Evolutionary conservation across 64 coral and sea anemone genomes (phyloP).

Genomic region (Actinia tenebrosa): DNA sequence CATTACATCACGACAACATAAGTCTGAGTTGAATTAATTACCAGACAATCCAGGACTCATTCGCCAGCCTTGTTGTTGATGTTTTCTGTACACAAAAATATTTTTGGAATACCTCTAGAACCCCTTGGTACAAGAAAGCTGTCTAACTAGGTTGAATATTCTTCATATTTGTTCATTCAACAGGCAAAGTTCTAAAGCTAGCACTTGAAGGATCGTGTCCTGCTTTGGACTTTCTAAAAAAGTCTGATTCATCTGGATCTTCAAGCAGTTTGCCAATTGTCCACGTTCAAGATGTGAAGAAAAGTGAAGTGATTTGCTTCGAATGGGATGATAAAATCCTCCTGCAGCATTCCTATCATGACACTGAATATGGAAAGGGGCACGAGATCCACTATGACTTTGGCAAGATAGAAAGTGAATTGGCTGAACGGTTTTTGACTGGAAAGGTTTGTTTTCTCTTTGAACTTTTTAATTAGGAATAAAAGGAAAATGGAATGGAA

Average conservation of each 20-base stretch:
- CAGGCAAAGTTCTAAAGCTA: slow-evolving; percentile 43
- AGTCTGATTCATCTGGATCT: slow-evolving; percentile 18
- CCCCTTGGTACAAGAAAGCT: no score
- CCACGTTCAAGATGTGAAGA: slow-evolving; percentile 55
- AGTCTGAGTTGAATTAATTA: no score
- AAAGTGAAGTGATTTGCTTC: slow-evolving; percentile 64
- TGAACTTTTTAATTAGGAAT: background rate
- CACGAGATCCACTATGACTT: slow-evolving; percentile 69
- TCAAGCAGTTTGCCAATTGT: slow-evolving; percentile 32
- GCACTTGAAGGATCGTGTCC: slow-evolving; percentile 36
- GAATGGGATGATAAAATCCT: slow-evolving; percentile 67
- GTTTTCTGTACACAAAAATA: no score
- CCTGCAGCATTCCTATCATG: slow-evolving; percentile 51
- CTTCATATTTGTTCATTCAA: background rate
- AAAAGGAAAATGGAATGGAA: background rate
- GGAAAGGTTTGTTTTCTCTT: slow-evolving; percentile 35
- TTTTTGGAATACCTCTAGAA: no score
- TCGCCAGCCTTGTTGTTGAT: no score
- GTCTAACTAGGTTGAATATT: no score
- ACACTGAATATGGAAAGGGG: slow-evolving; percentile 73
- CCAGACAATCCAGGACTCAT: no score
- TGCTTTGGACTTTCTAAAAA: slow-evolving; percentile 47
- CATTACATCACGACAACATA: no score
- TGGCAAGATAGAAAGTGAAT: slow-evolving; percentile 66
- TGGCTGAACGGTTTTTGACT: slow-evolving; percentile 47